A percentile compares a stretch with the other conserved stretches of the same genome.
phyloP scores from a whole-genome alignment of 2,797 vertebrate species.

The Anabas testudineus region DNA sequence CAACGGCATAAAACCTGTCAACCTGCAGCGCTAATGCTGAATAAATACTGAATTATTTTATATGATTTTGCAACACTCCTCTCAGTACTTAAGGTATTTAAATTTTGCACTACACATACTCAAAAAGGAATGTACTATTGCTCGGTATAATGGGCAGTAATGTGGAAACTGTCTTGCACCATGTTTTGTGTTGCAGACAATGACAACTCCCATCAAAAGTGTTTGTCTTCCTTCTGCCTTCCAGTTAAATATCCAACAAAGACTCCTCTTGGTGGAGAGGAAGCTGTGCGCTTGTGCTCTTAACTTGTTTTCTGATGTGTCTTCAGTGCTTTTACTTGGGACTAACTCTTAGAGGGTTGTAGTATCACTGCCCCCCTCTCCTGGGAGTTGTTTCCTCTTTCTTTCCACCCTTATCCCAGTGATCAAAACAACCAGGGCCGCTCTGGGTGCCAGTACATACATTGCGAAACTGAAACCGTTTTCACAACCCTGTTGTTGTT shows the following conservation, averaged over 20 bases:
- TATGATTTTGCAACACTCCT: background rate
- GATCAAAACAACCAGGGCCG: slow-evolving; percentile 10
- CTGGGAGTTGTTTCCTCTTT: slow-evolving; percentile 22
- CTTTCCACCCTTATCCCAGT: slow-evolving; percentile 20
- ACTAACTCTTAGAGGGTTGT: no score
- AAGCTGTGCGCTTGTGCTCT: no score
- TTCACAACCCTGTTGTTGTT: slow-evolving; percentile 29
- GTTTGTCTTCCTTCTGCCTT: no score
- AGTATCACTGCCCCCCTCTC: background rate
- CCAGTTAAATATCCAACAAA: no score
- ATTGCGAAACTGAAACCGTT: slow-evolving; percentile 56
- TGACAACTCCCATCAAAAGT: background rate
- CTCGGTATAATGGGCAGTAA: background rate
- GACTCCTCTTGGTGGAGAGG: no score
- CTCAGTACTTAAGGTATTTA: background rate
- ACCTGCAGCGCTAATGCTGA: no score
- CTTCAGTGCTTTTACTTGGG: no score
- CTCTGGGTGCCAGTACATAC: slow-evolving; percentile 14
- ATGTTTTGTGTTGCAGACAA: slow-evolving; percentile 21
- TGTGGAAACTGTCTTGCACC: slow-evolving; percentile 32
- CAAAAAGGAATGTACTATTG: slow-evolving; percentile 16
- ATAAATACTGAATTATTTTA: no score
- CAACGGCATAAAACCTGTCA: no score
- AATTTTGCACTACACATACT: background rate
- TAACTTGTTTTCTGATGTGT: no score